These are phyloP conservation scores for Trichogramma pretiosum DNA, from an alignment of 1,140 invertebrate genomes.

Conservation along the genomic window DNA sequence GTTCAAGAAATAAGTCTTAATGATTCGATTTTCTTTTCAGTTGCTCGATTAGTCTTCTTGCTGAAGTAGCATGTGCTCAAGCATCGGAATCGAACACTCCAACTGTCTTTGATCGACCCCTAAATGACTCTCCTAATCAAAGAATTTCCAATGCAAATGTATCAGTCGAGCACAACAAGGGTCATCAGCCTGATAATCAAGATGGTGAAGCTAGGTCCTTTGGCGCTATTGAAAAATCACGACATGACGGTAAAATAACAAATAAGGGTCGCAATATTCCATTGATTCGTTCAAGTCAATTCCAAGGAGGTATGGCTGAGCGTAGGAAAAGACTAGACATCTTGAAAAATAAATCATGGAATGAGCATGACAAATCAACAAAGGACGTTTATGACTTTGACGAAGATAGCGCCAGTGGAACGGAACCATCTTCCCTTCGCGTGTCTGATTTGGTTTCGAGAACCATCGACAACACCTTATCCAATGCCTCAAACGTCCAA, in stretches of 20 bases:
- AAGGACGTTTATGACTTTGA: conserved; percentile 44
- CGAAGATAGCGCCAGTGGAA: conserved; percentile 34
- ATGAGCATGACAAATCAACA: conserved; percentile 18
- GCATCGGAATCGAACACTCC: conserved; percentile 31
- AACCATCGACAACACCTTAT: conserved; percentile 25
- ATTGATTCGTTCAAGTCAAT: conserved; percentile 31
- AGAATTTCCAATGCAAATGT: conserved; percentile 12
- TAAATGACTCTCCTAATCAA: too few relatives aligned
- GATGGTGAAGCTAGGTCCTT: conserved; percentile 19
- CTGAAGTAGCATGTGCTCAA: conserved; percentile 40
- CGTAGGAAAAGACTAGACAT: conserved; percentile 34
- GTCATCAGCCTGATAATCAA: background rate
- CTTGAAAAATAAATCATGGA: conserved; percentile 21
- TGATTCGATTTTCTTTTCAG: conserved; percentile 31
- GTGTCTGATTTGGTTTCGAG: conserved; percentile 25
- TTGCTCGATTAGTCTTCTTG: conserved; percentile 43
- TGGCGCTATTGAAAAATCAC: conserved; percentile 26
- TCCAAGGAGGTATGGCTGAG: conserved; percentile 29
- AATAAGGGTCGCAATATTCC: conserved; percentile 32
- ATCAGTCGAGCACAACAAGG: conserved; percentile 1
- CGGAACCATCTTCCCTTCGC: conserved; percentile 23
- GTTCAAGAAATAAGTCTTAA: too few relatives aligned
- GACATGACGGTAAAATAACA: conserved; percentile 40
- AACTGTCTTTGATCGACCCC: conserved; percentile 3
- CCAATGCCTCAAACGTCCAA: conserved; percentile 24